phyloP scores from a whole-genome alignment of 2,797 vertebrate genomes.

The Microchirus variegatus region DNA sequence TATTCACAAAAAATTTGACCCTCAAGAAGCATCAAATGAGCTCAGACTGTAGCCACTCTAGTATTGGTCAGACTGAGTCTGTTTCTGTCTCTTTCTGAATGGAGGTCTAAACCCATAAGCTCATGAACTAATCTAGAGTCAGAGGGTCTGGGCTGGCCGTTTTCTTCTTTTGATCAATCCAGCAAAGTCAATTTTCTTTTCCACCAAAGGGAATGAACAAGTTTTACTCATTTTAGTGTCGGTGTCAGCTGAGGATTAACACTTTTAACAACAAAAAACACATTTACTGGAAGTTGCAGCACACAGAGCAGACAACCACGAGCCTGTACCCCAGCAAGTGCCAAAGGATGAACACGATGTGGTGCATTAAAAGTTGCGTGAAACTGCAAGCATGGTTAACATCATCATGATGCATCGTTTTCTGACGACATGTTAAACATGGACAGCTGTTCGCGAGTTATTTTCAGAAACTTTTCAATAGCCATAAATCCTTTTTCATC shows the following conservation, averaged over 20 bases:
- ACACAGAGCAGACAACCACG: too few species aligned
- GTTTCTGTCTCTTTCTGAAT: not conserved
- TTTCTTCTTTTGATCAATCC: conserved; percentile 37
- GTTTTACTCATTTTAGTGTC: too few species aligned
- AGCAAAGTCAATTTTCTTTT: conserved; percentile 48
- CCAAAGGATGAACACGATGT: too few species aligned
- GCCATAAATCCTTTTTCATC: too few species aligned
- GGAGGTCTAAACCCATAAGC: conserved; percentile 1
- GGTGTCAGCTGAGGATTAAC: too few species aligned
- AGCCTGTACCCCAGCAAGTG: too few species aligned
- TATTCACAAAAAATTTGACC: conserved; percentile 28
- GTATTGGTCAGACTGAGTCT: not conserved
- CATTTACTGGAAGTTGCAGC: too few species aligned
- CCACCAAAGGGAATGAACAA: conserved; percentile 11
- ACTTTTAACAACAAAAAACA: too few species aligned
- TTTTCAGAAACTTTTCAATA: not conserved
- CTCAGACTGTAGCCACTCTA: not conserved
- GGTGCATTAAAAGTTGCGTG: conserved; percentile 3
- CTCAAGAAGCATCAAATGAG: conserved; percentile 5
- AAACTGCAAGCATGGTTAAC: not conserved
- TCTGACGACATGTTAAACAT: too few species aligned
- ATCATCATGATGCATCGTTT: too few species aligned
- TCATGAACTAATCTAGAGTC: not conserved
- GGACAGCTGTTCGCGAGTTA: not conserved
- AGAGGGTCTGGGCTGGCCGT: not conserved